Evolutionary conservation across 2,888 invertebrate genomes (phyloP).

Genomic region (Eupithecia tripunctaria): DNA sequence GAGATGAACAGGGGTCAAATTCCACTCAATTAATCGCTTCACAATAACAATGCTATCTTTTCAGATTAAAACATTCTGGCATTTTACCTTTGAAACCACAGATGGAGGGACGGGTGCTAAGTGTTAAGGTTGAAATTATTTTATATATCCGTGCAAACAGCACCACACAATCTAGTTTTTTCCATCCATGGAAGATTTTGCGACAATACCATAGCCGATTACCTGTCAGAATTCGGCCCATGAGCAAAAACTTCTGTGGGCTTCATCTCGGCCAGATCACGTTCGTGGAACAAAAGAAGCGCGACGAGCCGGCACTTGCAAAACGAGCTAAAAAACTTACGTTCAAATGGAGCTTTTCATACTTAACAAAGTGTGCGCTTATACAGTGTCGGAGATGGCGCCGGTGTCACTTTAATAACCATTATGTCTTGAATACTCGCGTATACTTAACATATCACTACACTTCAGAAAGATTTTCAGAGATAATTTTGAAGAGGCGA

Average conservation of each 20-base stretch:
- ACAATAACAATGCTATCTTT: too few relatives aligned
- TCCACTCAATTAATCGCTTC: too few relatives aligned
- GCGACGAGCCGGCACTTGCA: conserved; percentile 67
- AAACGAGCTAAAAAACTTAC: conserved; percentile 72
- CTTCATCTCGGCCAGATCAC: conserved; percentile 81
- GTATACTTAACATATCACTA: conserved; percentile 50
- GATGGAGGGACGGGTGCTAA: too few relatives aligned
- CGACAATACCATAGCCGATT: too few relatives aligned
- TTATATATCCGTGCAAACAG: too few relatives aligned
- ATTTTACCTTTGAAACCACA: too few relatives aligned
- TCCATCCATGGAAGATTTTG: too few relatives aligned
- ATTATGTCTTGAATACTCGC: conserved; percentile 49
- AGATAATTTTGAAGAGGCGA: conserved; percentile 50
- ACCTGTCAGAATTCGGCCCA: too few relatives aligned
- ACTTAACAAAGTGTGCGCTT: conserved; percentile 73
- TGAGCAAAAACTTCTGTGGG: conserved; percentile 73
- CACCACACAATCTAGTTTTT: too few relatives aligned
- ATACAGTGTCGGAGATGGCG: conserved; percentile 57
- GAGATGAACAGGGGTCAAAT: conserved; percentile 55
- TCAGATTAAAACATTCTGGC: too few relatives aligned
- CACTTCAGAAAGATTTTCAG: conserved; percentile 33
- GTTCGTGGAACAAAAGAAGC: conserved; percentile 79
- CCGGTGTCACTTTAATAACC: conserved; percentile 53
- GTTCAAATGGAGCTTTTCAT: conserved; percentile 78
- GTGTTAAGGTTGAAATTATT: too few relatives aligned